Percentiles rank a stretch among this genome's conserved stretches.
phyloP scores from a whole-genome alignment of 2,797 vertebrate genomes.

The Notamacropus eugenii region DNA sequence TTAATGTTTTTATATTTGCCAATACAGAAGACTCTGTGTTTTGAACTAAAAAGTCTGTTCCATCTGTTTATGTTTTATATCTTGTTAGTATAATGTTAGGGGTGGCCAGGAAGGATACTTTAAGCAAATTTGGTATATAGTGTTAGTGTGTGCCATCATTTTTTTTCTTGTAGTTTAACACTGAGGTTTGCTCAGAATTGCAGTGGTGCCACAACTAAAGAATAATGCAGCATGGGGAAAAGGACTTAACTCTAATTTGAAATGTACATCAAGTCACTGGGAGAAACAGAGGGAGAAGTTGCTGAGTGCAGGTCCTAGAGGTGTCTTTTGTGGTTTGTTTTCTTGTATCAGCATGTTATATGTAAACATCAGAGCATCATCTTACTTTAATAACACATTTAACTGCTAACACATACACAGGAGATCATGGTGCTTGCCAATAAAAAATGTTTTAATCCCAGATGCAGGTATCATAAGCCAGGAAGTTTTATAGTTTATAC shows the following conservation, averaged over 20 bases:
- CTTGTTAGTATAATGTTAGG: conserved; percentile 39
- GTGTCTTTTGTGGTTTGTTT: conserved; percentile 69
- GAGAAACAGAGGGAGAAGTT: conserved; percentile 67
- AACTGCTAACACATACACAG: conserved; percentile 52
- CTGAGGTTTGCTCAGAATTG: not conserved
- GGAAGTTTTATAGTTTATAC: conserved; percentile 12
- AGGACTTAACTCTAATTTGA: conserved; percentile 73
- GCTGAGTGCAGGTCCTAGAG: conserved; percentile 73
- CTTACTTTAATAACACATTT: conserved; percentile 77
- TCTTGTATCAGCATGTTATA: conserved; percentile 77
- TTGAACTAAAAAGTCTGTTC: conserved; percentile 51
- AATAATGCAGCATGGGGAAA: conserved; percentile 63
- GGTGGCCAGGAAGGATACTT: conserved; percentile 10
- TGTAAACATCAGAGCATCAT: conserved; percentile 77
- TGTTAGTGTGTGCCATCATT: not conserved
- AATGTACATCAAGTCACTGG: conserved; percentile 69
- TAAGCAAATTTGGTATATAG: conserved; percentile 29
- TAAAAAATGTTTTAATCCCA: conserved; percentile 55
- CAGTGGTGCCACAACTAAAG: conserved; percentile 39
- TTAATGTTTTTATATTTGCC: conserved; percentile 58
- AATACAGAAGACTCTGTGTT: conserved; percentile 40
- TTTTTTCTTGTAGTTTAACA: not conserved
- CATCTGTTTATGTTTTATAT: not conserved
- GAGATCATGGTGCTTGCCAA: conserved; percentile 61
- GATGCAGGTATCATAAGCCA: conserved; percentile 39